Evolutionary conservation across 2,113 vertebrate species (phyloP), one percentile per base, ranked within the genome.

Genomic region (Lanius collurio): DNA sequence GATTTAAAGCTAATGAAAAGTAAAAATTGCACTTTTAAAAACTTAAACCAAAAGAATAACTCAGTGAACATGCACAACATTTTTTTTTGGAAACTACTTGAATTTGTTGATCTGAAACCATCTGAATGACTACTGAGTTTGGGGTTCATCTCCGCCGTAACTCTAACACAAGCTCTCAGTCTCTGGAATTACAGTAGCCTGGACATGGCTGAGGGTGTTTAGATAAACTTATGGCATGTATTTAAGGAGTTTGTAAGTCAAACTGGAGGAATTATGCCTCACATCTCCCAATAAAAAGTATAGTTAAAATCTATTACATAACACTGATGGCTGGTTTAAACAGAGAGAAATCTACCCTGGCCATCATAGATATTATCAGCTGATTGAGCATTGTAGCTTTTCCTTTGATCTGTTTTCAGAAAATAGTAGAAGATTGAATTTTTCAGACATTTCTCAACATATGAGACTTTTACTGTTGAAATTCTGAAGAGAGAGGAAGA

Each of bases 1-100:
- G 22, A 95, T 67, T 94, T 70, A 80, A 92, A 95, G 37, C 63
- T 88, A 94, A 50, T 18, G 26, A 91, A 94, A 95, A 93, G 59
- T 23, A 24, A 94, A 93, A 82, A 59, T 4, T 39, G 26, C 11
- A 81, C 49, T 82, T 77, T 85, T 10, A 23, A 59, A 90, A 87
- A 71, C 27, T 37, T 35, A 52, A 79, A 47, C 41, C 8, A 56
- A 83, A 94, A 94, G 41, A 57, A 57, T 42, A 80, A 59, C 21
- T 56, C 55, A 46, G 24, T 52, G 19, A 68, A 31, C 19, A 84
- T 2, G 10, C 3, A 44, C 8, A 89, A 30, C 6, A 31, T 21
- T 41, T 47, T 64, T 90, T 23, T 90, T 23, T 59, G 70, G 62
- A 96, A 68, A 46, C 12, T 59, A 23, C 35, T 63, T 83, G 49